phyloP scores from a whole-genome alignment of 2,888 invertebrate species.

The Drosophila suboccidentalis region DNA sequence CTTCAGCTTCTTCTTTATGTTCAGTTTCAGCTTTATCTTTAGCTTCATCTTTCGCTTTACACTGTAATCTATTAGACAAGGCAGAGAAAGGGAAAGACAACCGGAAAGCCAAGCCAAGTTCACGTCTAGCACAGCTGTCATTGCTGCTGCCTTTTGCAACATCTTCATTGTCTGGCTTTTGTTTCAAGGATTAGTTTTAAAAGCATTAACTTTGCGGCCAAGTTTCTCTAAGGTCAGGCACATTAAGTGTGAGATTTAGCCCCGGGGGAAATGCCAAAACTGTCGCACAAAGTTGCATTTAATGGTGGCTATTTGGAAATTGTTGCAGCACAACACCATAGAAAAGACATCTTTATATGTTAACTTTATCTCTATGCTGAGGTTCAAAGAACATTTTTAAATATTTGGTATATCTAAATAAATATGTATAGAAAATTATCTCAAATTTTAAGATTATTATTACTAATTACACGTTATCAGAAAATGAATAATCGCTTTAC shows the following conservation, averaged over 20 bases:
- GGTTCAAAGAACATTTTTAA: not conserved
- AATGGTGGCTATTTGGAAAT: constrained; percentile 14
- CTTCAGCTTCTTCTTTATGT: constrained; percentile 6
- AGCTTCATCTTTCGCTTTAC: not conserved
- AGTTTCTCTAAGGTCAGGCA: constrained; percentile 49
- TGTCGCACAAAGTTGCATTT: constrained; percentile 38
- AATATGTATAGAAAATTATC: no score
- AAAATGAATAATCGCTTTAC: no score
- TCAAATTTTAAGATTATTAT: no score
- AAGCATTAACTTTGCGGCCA: constrained; percentile 54
- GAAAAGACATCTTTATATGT: not conserved
- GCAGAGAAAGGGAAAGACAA: not conserved
- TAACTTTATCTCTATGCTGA: not conserved
- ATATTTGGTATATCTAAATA: no score
- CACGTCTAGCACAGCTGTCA: constrained; percentile 17
- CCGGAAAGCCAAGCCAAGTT: constrained; percentile 23
- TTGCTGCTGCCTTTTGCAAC: not conserved
- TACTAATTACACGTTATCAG: no score
- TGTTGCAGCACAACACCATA: constrained; percentile 5
- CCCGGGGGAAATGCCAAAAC: constrained; percentile 3
- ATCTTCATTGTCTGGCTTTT: constrained; percentile 45
- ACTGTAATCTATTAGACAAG: not conserved
- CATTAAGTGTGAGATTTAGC: constrained; percentile 48
- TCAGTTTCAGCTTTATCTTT: not conserved
- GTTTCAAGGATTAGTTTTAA: constrained; percentile 55